Conservation (phyloP, 2,888 invertebrate genomes). For the Eilema sororculum region DNA sequence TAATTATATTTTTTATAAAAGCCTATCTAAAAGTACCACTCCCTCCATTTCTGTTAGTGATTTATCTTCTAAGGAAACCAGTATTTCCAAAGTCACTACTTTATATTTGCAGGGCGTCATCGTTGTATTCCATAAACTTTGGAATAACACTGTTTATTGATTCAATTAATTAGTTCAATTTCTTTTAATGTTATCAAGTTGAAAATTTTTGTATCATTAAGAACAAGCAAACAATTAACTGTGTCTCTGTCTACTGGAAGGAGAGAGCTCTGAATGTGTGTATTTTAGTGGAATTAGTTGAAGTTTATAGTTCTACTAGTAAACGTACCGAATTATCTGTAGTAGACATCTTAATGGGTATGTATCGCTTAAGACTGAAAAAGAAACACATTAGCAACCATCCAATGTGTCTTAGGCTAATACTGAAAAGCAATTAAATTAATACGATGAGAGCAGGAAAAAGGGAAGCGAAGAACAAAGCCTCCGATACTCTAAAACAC, state of each 20-base stretch:
- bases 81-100: too few relatives aligned
- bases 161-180: too few relatives aligned
- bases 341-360: not conserved
- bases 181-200: too few relatives aligned
- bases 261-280: too few relatives aligned
- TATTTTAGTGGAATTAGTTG: not conserved
- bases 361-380: not conserved
- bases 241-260: too few relatives aligned
- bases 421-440: constrained; percentile 1
- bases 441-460: not conserved
- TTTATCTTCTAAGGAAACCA: too few relatives aligned
- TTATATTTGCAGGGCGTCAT: too few relatives aligned
- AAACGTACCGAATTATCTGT: not conserved
- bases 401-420: not conserved
- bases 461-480: not conserved
- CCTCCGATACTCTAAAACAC: not conserved
- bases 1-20: too few relatives aligned
- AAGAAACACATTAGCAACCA: not conserved
- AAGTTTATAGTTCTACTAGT: not conserved
- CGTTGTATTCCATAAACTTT: too few relatives aligned
- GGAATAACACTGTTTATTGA: too few relatives aligned
- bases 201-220: too few relatives aligned
- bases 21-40: not conserved
- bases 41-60: not conserved
- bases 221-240: too few relatives aligned